Conservation (phyloP, 1,140 invertebrate genomes). For the Chelonus insularis region DNA sequence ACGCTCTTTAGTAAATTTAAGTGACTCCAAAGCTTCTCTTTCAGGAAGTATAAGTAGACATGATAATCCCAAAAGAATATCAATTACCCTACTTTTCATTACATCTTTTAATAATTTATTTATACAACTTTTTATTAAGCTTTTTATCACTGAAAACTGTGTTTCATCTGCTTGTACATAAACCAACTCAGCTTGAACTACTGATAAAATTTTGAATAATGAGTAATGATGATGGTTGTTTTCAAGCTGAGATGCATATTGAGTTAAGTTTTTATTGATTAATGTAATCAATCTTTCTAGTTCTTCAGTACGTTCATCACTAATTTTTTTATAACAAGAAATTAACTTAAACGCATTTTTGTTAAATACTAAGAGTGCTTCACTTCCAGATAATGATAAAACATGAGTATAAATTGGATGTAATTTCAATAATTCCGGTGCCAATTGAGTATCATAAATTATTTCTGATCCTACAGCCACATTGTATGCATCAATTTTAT, state of each 20-base stretch:
- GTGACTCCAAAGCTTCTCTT: constrained; percentile 33
- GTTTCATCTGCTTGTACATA: too few species aligned
- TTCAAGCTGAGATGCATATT: constrained; percentile 25
- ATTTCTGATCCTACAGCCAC: constrained; percentile 18
- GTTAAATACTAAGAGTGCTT: constrained; percentile 32
- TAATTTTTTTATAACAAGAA: constrained; percentile 25
- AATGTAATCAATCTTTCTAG: constrained; percentile 4
- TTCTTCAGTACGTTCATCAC: neutral
- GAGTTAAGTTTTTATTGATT: too few species aligned
- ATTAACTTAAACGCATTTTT: constrained; percentile 32
- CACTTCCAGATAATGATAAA: constrained; percentile 32
- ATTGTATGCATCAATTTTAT: constrained; percentile 16
- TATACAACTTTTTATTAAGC: constrained; percentile 28
- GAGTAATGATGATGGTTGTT: constrained; percentile 41
- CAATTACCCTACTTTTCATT: constrained; percentile 37
- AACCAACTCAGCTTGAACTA: constrained; percentile 29
- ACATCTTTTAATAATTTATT: constrained; percentile 42
- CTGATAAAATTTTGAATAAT: constrained; percentile 38
- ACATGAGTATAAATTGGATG: constrained; percentile 41
- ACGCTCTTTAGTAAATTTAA: constrained; percentile 32
- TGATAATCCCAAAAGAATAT: constrained; percentile 42
- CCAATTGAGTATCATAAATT: neutral
- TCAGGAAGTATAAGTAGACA: constrained; percentile 41
- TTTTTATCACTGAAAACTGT: too few species aligned
- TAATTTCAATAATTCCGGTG: constrained; percentile 25